Percentiles rank a stretch among this genome's conserved stretches.
phyloP scores from a whole-genome alignment of 2,888 invertebrate genomes.

The Drosophila birchii region DNA sequence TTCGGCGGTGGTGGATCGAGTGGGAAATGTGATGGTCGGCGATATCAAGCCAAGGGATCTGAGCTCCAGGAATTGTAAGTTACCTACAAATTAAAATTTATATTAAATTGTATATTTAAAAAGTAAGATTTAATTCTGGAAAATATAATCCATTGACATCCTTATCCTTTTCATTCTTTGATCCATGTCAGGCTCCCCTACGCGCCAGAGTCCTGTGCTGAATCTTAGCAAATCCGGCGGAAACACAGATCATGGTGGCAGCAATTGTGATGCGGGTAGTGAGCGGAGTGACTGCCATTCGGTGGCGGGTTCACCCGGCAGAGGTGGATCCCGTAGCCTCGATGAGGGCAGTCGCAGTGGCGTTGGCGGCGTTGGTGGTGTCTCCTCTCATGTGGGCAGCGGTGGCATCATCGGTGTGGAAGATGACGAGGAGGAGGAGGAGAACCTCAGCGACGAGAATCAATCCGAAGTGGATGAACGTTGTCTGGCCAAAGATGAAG shows the following conservation, averaged over 20 bases:
- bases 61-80: constrained; percentile 94
- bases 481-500: constrained; percentile 85
- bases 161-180: not conserved
- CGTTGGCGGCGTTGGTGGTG: constrained; percentile 59
- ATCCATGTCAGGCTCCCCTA: constrained; percentile 87
- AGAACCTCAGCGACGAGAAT: constrained; percentile 93
- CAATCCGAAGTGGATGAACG: constrained; percentile 93
- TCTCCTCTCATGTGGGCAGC: constrained; percentile 52
- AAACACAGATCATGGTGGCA: constrained; percentile 89
- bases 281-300: constrained; percentile 87
- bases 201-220: constrained; percentile 95
- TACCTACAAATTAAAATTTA: not conserved
- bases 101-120: not conserved
- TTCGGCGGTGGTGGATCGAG: constrained; percentile 46
- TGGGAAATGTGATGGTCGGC: constrained; percentile 84
- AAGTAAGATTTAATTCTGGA: too few species aligned
- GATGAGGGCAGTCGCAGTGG: constrained; percentile 76
- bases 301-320: constrained; percentile 87
- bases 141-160: not conserved
- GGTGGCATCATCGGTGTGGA: constrained; percentile 79
- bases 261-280: constrained; percentile 87
- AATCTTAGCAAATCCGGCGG: constrained; percentile 95
- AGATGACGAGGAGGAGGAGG: constrained; percentile 87
- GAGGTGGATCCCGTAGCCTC: constrained; percentile 81
- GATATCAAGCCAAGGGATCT: constrained; percentile 93